These are phyloP conservation scores for Dicentrarchus labrax DNA, from an alignment of 2,113 vertebrate genomes.

Conservation along the genomic window DNA sequence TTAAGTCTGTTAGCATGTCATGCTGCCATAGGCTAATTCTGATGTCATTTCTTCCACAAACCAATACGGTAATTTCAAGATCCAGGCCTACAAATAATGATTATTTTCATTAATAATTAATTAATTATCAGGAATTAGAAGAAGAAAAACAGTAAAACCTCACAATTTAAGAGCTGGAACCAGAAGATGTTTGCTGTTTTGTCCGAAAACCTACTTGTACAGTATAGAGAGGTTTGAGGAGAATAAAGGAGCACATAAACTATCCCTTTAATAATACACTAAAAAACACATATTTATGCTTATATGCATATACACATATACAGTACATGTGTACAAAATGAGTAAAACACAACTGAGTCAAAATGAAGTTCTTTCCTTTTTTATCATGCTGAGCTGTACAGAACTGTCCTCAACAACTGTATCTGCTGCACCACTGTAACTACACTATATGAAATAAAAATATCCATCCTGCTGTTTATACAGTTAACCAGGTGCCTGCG, in stretches of 20 bases:
- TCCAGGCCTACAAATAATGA: not conserved
- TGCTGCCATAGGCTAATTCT: not conserved
- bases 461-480: slow-evolving; percentile 53
- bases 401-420: not conserved
- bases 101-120: not conserved
- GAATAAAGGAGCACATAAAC: not conserved
- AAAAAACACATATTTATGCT: not conserved
- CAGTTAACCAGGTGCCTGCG: slow-evolving; percentile 59
- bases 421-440: slow-evolving; percentile 11
- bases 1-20: not conserved
- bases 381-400: not conserved
- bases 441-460: slow-evolving; percentile 45
- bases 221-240: not conserved
- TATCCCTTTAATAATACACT: not conserved
- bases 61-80: not conserved
- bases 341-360: not conserved
- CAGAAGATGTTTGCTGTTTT: not conserved
- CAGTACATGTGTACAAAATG: not conserved
- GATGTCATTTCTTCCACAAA: no score
- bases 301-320: not conserved
- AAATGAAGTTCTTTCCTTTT: not conserved
- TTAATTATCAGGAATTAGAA: not conserved
- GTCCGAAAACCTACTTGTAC: not conserved
- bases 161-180: not conserved
- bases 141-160: not conserved